phyloP scores from a whole-genome alignment of 2,797 vertebrate genomes.

The Rhabdophis nuchalis region DNA sequence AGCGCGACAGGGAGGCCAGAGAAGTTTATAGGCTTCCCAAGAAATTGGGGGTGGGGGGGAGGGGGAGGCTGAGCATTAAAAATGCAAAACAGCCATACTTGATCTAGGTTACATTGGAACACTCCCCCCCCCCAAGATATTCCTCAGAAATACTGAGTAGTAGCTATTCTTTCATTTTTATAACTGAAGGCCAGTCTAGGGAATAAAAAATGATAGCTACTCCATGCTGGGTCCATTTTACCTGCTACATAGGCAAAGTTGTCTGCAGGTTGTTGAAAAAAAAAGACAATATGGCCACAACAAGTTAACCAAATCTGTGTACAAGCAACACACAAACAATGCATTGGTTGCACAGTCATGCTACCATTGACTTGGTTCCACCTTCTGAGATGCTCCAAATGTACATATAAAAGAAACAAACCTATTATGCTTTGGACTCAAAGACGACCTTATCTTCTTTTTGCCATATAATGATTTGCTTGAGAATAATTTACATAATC shows the following conservation, averaged over 20 bases:
- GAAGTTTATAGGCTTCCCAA: conserved; percentile 2
- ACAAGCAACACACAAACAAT: background rate
- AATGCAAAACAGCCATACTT: background rate
- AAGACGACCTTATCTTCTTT: background rate
- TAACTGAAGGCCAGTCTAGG: background rate
- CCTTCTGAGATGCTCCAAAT: background rate
- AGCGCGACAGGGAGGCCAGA: background rate
- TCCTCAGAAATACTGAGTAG: background rate
- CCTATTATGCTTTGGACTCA: background rate
- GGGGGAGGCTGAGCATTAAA: background rate
- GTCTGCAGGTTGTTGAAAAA: background rate
- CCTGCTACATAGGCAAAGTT: background rate
- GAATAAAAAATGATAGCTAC: background rate
- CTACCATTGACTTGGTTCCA: background rate
- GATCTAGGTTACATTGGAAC: background rate
- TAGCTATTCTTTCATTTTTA: background rate
- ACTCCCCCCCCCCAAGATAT: background rate
- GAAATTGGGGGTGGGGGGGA: background rate
- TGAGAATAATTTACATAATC: background rate
- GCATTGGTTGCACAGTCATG: background rate
- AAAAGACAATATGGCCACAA: background rate
- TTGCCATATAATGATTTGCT: background rate
- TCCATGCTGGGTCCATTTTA: background rate
- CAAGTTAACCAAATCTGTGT: background rate
- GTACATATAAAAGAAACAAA: background rate